These are phyloP conservation scores for Aphaenogaster ashmeadi DNA, from an alignment of 1,140 invertebrate species.

Conservation along the genomic window DNA sequence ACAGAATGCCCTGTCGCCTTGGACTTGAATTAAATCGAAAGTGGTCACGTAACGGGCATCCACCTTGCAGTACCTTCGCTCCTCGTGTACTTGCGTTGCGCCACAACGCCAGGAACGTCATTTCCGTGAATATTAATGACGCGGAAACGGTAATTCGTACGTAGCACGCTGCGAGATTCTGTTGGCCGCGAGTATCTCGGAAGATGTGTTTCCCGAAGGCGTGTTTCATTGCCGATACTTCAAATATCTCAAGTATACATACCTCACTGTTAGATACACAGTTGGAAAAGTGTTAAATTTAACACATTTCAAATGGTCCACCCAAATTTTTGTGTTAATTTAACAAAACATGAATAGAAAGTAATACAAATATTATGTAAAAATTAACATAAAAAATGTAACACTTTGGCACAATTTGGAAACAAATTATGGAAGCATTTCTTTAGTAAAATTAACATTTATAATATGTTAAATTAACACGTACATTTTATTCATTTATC, in stretches of 20 bases:
- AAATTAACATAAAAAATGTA: no score
- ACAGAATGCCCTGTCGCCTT: slow-evolving; percentile 37
- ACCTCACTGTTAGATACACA: no score
- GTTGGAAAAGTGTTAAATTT: no score
- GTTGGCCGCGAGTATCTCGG: neutral
- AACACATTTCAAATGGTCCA: no score
- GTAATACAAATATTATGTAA: no score
- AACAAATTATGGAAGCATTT: no score
- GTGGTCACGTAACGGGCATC: slow-evolving; percentile 59
- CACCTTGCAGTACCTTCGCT: slow-evolving; percentile 32
- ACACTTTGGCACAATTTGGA: no score
- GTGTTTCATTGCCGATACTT: neutral
- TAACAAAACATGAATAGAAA: no score
- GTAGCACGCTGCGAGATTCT: neutral
- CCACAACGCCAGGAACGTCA: neutral
- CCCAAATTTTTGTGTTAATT: no score
- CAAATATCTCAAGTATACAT: neutral
- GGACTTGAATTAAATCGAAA: slow-evolving; percentile 68
- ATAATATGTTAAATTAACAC: no score
- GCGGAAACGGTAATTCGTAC: slow-evolving; percentile 14
- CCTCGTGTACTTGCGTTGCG: neutral
- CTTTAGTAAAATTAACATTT: no score
- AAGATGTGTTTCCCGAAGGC: neutral
- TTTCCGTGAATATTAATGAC: slow-evolving; percentile 36
- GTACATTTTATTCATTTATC: no score